Evolutionary conservation across 2,888 invertebrate genomes (phyloP), one percentile per base, ranked within the genome.

Genomic region (Chironomus tentans): DNA sequence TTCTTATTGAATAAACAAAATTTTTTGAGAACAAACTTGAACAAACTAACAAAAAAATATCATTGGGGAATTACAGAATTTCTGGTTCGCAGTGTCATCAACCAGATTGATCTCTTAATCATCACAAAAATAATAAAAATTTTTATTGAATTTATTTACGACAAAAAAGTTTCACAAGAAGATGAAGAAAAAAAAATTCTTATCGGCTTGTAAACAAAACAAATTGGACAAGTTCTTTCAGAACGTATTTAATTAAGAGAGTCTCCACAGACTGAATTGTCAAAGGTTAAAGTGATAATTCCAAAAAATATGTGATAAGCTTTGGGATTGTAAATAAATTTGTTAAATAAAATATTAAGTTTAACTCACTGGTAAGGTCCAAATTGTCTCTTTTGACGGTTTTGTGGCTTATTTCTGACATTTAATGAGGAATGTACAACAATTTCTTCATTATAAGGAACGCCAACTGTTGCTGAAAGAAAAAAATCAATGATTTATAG

Each of bases 391-490:
- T 65, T 74, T 21, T 74, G 74, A n/a, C 76, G 68, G 5, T 13
- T 21, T 46, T 21, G 74, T n/a, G 28, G 38, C 12, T 85, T 86
- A 15, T 84, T 83, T 76, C 82, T 82, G 18, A 86, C 85, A 50
- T 83, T 83, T 56, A 86, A 80, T 47, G 84, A 84, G 2, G 86
- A 85, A 78, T 85, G 84, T 2, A 86, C 85, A 3, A 86, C 83
- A n/a, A 86, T 85, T 80, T 86, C 86, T 79, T 86, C 86, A 77
- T 76, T 76, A 38, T 69, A 76, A 15, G 68, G 76, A 28, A 48
- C 65, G 0, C 68, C 68, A 21, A 56, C 56, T 10, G 76, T 76
- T 38, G 76, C 76, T 76, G 15, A 13, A 61, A 72, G 10, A 71
- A 18, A 24, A 73, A 73, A 7, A 3, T 62, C 62, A 62, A 38